A percentile compares a stretch with the other conserved stretches of the same genome.
phyloP scores from a whole-genome alignment of 1,140 invertebrate genomes.

The Rhynchophorus ferrugineus region DNA sequence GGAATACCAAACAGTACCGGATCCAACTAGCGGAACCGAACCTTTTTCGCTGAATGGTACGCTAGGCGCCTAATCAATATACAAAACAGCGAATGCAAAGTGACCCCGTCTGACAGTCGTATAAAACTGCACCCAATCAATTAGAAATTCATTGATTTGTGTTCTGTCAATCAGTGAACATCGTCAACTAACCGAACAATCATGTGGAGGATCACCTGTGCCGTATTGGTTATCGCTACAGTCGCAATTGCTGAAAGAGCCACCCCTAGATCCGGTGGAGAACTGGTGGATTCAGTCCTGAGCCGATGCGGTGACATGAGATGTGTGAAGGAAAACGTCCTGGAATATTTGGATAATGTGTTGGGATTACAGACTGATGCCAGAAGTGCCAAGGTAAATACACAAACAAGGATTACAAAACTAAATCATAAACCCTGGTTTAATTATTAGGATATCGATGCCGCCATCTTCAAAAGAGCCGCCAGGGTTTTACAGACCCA shows the following conservation, averaged over 20 bases:
- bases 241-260: constrained; percentile 45
- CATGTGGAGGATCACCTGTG: constrained; percentile 38
- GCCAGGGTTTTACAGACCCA: constrained; percentile 61
- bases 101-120: constrained; percentile 32
- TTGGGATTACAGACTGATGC: constrained; percentile 55
- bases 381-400: constrained; percentile 38
- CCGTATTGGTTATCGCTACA: constrained; percentile 42
- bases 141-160: constrained; percentile 30
- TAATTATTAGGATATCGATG: constrained; percentile 54
- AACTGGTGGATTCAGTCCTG: constrained; percentile 61
- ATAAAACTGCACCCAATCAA: constrained; percentile 41
- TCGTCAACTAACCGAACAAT: constrained; percentile 17
- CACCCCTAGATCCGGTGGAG: constrained; percentile 53
- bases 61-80: constrained; percentile 20
- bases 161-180: constrained; percentile 24
- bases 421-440: not conserved
- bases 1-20: constrained; percentile 25
- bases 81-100: constrained; percentile 18
- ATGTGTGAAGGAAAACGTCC: constrained; percentile 65
- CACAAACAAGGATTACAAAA: no score
- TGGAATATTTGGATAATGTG: constrained; percentile 62
- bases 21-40: constrained; percentile 27
- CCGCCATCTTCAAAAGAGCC: constrained; percentile 63
- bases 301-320: constrained; percentile 61
- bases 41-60: constrained; percentile 22